Evolutionary conservation across 2,113 vertebrate species (phyloP), one percentile per base, ranked within the genome.

Genomic region (Sula dactylatra): DNA sequence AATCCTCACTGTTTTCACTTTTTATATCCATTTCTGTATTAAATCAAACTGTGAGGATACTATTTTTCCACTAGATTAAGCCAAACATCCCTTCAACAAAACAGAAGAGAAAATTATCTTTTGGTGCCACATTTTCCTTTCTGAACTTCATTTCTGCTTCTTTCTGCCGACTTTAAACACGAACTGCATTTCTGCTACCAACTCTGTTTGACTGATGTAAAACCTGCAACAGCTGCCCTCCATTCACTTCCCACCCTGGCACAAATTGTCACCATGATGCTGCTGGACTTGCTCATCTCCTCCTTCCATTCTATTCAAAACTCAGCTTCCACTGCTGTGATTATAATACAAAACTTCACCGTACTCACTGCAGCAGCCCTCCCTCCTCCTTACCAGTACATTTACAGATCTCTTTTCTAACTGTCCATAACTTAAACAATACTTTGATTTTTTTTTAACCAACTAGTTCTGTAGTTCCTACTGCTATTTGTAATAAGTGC

Each of bases 401-500:
- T 32, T 40, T 40, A 76, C 14, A 59, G 9, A 59, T 84, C 24
- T 67, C 26, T 77, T 31, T 66, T 73, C 22, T 72, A 42, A 42
- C 20, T 44, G 24, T 32, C 50, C 6, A 4, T 22, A 88, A 45
- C 10, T 42, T 34, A 64, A 59, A 22, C 25, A 32, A 45, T 13
- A 27, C 4, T 64, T 40, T 13, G 1, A 14, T 18, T 3, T 14
- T 54, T n/a, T 62, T 50, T 88, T 73, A 59, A 66, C 4, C 58
- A 90, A 24, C 27, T 69, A 24, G n/a, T 77, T 42, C 36, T 45
- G 15, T 17, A 71, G n/a, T n/a, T 86, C 55, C 64, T 76, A 86
- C 17, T 0, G 0, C 44, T 66, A 13, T 65, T 61, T 58, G 49
- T 54, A 69, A 62, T 2, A 8, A 15, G 31, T n/a, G 17, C 50